Percentiles rank a stretch among this genome's conserved stretches.
Evolutionary conservation across 53 echinoderm and acorn worm genomes (phyloP).

Genomic region (Echinometra lucunter): DNA sequence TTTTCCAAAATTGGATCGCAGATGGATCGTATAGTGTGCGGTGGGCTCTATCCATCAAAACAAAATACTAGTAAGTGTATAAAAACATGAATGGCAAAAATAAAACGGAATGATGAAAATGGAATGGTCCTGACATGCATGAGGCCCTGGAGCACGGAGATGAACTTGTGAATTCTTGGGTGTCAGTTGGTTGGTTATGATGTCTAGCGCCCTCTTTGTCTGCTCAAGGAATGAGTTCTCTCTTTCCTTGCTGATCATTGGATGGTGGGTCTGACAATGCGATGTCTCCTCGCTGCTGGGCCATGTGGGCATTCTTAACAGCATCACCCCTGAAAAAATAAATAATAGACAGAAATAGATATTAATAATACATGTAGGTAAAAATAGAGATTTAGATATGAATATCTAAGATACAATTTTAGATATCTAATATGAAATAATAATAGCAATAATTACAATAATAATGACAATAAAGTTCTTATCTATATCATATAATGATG

Average conservation of each 20-base stretch:
- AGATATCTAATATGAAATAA: no score
- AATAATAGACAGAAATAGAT: no score
- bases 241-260: not conserved
- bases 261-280: conserved; percentile 41
- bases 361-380: no score
- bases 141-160: not conserved
- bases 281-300: conserved; percentile 58
- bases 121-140: not conserved
- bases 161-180: not conserved
- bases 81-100: not conserved
- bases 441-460: no score
- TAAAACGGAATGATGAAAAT: not conserved
- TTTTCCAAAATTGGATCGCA: no score
- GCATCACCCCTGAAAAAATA: conserved; percentile 57
- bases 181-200: not conserved
- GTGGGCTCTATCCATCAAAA: no score
- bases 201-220: conserved; percentile 29
- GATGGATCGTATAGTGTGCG: no score
- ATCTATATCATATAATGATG: no score
- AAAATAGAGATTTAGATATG: no score
- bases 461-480: no score
- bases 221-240: conserved; percentile 55
- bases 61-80: no score
- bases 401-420: no score
- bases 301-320: conserved; percentile 52